Evolutionary conservation across 2,113 vertebrate species (phyloP).

Genomic region (Pelusios castaneus): DNA sequence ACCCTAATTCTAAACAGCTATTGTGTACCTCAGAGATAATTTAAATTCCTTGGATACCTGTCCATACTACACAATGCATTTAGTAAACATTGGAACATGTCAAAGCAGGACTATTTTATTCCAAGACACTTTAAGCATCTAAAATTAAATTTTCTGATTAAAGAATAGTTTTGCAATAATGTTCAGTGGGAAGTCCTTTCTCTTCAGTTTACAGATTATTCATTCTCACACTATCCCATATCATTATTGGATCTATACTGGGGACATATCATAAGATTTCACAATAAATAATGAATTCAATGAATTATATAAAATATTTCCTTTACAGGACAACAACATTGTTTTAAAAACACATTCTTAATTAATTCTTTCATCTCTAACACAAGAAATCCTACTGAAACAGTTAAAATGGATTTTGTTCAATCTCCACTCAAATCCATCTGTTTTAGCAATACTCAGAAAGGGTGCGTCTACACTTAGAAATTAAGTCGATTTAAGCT

Average conservation of each 20-base stretch:
- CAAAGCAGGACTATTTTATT: conserved; percentile 50
- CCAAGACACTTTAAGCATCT: conserved; percentile 37
- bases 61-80: conserved; percentile 64
- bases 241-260: not conserved
- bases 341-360: not conserved
- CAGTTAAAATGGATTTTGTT: not conserved
- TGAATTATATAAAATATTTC: not conserved
- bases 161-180: conserved; percentile 29
- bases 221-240: not conserved
- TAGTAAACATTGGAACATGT: conserved; percentile 59
- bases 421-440: not conserved
- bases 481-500: too few relatives aligned
- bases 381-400: not conserved
- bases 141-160: conserved; percentile 64
- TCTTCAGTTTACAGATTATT: conserved; percentile 19
- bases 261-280: not conserved
- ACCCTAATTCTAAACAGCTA: conserved; percentile 58
- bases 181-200: conserved; percentile 53
- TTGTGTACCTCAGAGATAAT: conserved; percentile 61
- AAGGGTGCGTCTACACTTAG: too few relatives aligned
- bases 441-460: not conserved
- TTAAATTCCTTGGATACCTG: conserved; percentile 70
- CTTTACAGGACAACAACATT: not conserved
- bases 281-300: not conserved
- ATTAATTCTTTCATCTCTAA: not conserved